phyloP scores from a whole-genome alignment of 1,140 invertebrate species.

The Augochlora pura region DNA sequence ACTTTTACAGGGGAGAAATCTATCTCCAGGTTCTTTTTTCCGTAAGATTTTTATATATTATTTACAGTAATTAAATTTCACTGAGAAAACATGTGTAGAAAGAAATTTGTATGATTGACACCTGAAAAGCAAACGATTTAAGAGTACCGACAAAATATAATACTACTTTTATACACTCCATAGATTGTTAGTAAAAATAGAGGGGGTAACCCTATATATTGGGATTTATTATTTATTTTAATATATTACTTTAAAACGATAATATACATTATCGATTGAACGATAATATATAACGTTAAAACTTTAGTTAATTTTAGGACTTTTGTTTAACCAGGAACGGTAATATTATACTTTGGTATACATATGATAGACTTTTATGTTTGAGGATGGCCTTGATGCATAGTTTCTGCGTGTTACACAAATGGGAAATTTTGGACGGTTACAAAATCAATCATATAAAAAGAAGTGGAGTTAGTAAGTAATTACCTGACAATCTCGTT shows the following conservation, averaged over 20 bases:
- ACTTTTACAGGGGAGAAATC: neutral
- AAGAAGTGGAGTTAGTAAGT: slow-evolving; percentile 37
- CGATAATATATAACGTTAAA: slow-evolving; percentile 47
- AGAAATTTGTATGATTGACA: slow-evolving; percentile 9
- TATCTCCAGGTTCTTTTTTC: neutral
- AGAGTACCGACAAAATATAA: slow-evolving; percentile 43
- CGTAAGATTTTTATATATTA: neutral
- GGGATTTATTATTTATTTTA: slow-evolving; percentile 57
- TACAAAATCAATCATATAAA: slow-evolving; percentile 42
- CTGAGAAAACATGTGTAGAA: slow-evolving; percentile 2
- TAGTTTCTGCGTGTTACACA: slow-evolving; percentile 50
- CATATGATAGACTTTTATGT: slow-evolving; percentile 49
- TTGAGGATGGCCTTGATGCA: slow-evolving; percentile 57
- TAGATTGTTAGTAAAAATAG: slow-evolving; percentile 64
- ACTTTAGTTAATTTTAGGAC: slow-evolving; percentile 56
- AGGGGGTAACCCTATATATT: slow-evolving; percentile 52
- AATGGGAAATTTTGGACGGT: slow-evolving; percentile 19
- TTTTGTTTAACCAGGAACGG: slow-evolving; percentile 52
- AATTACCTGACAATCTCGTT: slow-evolving; percentile 54
- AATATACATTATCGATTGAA: slow-evolving; percentile 47
- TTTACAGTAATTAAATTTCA: neutral
- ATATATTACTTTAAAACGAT: slow-evolving; percentile 62
- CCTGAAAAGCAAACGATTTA: slow-evolving; percentile 44
- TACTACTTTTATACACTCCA: slow-evolving; percentile 50
- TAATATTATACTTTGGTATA: slow-evolving; percentile 64